These are phyloP conservation scores for Rhopalosiphum nymphaeae DNA, from an alignment of 2,888 invertebrate genomes.

Conservation along the genomic window DNA sequence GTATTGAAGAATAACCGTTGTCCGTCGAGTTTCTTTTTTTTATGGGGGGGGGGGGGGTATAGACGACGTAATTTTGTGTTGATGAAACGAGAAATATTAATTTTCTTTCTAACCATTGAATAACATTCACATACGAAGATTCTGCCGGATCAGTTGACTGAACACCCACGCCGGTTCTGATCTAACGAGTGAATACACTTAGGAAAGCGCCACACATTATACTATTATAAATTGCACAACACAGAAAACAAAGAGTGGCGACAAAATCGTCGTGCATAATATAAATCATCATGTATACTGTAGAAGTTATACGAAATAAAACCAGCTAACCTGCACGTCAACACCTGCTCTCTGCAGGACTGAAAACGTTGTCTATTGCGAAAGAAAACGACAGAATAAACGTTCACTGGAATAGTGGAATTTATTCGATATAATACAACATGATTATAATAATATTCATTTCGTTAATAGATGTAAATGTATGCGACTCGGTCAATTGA, in stretches of 20 bases:
- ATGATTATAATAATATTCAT: not conserved
- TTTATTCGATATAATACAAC: constrained; percentile 2
- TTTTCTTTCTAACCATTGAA: not conserved
- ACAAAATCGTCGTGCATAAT: not conserved
- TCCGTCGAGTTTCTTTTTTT: not conserved
- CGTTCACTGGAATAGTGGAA: not conserved
- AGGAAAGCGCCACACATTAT: not conserved
- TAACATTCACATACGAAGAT: not conserved
- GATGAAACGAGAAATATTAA: not conserved
- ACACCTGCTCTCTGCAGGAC: not conserved
- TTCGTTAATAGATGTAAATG: constrained; percentile 44
- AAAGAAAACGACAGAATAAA: not conserved
- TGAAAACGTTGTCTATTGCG: not conserved
- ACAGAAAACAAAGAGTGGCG: not conserved
- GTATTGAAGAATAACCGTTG: too few species aligned
- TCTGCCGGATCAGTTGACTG: not conserved
- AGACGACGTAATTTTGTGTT: not conserved
- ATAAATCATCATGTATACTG: not conserved
- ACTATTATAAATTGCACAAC: not conserved
- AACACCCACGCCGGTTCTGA: not conserved
- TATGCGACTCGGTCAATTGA: constrained; percentile 31
- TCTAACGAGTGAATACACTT: not conserved
- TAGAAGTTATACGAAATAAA: not conserved
- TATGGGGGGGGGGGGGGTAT: too few species aligned
- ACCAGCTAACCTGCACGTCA: not conserved